Evolutionary conservation across 2,888 invertebrate genomes (phyloP).

Genomic region (Lepeophtheirus nordmannii): DNA sequence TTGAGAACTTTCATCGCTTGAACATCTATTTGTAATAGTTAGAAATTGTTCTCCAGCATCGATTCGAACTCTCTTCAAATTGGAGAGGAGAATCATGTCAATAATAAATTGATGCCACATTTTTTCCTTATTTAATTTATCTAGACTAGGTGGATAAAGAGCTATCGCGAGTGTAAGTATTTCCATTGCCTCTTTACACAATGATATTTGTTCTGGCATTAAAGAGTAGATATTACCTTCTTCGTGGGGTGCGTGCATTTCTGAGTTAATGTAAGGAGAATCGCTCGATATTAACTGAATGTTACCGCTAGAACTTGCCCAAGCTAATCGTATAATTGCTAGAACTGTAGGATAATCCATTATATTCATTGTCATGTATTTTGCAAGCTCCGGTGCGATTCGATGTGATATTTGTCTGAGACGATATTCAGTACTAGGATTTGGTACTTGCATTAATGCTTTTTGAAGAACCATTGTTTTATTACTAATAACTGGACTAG

Average conservation of each 20-base stretch:
- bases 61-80: slow-evolving; percentile 48
- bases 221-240: slow-evolving; percentile 16
- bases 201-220: slow-evolving; percentile 33
- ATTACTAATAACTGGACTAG: slow-evolving; percentile 33
- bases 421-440: slow-evolving; percentile 65
- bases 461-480: slow-evolving; percentile 51
- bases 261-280: slow-evolving; percentile 26
- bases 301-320: slow-evolving; percentile 56
- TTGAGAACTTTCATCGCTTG: slow-evolving; percentile 45
- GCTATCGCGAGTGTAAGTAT: slow-evolving; percentile 75
- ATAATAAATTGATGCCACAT: slow-evolving; percentile 81
- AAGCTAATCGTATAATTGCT: slow-evolving; percentile 57
- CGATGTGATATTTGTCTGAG: slow-evolving; percentile 66
- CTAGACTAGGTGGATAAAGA: slow-evolving; percentile 69
- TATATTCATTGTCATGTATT: slow-evolving; percentile 39
- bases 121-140: slow-evolving; percentile 62
- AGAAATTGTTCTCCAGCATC: slow-evolving; percentile 70
- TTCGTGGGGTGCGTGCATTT: slow-evolving; percentile 29
- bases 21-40: slow-evolving; percentile 65
- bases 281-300: slow-evolving; percentile 31
- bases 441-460: slow-evolving; percentile 66
- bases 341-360: slow-evolving; percentile 54
- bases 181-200: slow-evolving; percentile 83
- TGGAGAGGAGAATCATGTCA: slow-evolving; percentile 69
- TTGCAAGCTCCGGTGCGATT: slow-evolving; percentile 55